Conservation (phyloP, 2,113 vertebrate genomes). For the Meles meles region DNA sequence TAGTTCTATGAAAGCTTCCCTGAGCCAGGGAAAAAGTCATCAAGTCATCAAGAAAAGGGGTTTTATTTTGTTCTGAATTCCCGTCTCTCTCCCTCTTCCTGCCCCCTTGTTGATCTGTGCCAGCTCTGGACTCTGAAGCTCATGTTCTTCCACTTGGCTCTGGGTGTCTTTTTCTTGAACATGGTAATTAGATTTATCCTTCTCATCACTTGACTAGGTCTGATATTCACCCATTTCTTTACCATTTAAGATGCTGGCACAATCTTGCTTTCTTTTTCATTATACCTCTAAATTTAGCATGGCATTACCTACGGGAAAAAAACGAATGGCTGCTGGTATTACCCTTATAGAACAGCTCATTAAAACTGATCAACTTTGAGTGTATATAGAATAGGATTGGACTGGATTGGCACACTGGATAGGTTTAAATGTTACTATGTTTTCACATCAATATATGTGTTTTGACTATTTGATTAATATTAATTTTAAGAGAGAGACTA, state of each 20-base stretch:
- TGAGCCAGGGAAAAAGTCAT: no score
- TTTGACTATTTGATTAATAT: not conserved
- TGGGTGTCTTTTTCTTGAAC: not conserved
- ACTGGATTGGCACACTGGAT: not conserved
- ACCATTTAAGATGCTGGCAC: not conserved
- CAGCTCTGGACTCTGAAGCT: not conserved
- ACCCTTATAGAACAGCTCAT: not conserved
- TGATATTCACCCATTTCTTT: not conserved
- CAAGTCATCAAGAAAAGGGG: not conserved
- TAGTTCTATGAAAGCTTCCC: not conserved
- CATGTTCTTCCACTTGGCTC: not conserved
- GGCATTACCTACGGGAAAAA: not conserved
- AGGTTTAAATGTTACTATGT: not conserved
- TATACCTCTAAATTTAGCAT: not conserved
- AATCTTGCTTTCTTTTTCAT: not conserved
- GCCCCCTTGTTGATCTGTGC: not conserved
- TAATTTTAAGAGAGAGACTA: not conserved
- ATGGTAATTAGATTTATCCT: not conserved
- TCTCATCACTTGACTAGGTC: not conserved
- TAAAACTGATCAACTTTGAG: not conserved
- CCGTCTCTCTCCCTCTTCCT: not conserved
- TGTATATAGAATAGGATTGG: not conserved
- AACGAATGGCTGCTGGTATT: not conserved
- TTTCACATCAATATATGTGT: not conserved
- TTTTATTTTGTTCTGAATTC: not conserved